Evolutionary conservation across 1,140 invertebrate genomes (phyloP).

Genomic region (Drosophila nigrodunni): DNA sequence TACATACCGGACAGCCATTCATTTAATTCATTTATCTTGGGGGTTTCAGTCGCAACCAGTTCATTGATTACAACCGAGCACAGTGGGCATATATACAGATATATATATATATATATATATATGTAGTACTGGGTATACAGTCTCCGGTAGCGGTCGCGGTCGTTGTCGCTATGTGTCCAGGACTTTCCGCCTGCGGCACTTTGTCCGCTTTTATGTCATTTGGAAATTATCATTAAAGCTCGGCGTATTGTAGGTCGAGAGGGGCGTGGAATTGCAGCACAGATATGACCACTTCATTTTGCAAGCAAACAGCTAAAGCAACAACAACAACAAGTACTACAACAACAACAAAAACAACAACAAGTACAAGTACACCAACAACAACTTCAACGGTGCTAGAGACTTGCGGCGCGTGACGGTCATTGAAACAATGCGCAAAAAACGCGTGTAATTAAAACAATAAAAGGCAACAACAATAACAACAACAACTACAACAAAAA

Average conservation of each 20-base stretch:
- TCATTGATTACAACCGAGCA: conserved; percentile 62
- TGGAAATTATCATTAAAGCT: conserved; percentile 79
- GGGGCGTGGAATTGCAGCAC: conserved; percentile 7
- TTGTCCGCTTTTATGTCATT: conserved; percentile 73
- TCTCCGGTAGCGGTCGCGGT: not conserved
- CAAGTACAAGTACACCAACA: conserved; percentile 17
- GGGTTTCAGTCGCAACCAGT: conserved; percentile 48
- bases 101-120: not conserved
- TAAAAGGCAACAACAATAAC: conserved; percentile 64
- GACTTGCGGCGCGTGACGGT: conserved; percentile 74
- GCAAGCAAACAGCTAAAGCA: conserved; percentile 61
- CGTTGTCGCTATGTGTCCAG: not conserved
- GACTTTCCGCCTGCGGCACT: conserved; percentile 15
- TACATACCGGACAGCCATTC: conserved; percentile 54
- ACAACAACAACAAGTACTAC: not conserved
- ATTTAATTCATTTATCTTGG: conserved; percentile 80
- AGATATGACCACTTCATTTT: conserved; percentile 80
- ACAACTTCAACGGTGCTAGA: conserved; percentile 35
- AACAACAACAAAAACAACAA: conserved; percentile 18
- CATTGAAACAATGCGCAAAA: conserved; percentile 80
- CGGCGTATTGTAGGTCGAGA: conserved; percentile 15
- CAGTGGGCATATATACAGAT: not conserved
- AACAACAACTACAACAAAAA: conserved; percentile 25
- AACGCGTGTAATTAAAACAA: conserved; percentile 82
- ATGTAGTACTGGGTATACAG: conserved; percentile 1